Evolutionary conservation across 2,888 invertebrate genomes (phyloP).

Genomic region (Embidobia sp.): DNA sequence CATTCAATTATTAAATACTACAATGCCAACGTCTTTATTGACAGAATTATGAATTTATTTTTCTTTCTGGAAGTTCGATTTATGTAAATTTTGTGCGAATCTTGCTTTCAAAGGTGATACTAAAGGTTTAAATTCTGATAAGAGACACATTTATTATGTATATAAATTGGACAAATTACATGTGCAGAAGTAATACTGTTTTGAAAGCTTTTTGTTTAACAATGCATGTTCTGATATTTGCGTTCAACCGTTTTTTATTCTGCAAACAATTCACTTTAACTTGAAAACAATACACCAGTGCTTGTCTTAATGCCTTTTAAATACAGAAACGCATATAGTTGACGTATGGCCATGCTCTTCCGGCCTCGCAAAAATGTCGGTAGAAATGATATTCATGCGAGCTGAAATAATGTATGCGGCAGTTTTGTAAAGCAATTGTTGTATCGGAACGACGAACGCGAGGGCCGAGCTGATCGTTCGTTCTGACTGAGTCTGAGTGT

Average conservation of each 20-base stretch:
- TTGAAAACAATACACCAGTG: slow-evolving; percentile 30
- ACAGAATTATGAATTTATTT: no score
- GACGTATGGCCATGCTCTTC: slow-evolving; percentile 15
- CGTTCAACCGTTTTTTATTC: slow-evolving; percentile 26
- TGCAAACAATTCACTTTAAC: slow-evolving; percentile 33
- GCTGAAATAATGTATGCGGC: slow-evolving; percentile 41
- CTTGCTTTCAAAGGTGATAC: no score
- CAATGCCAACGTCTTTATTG: no score
- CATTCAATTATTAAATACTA: no score
- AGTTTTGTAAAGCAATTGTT: slow-evolving; percentile 38
- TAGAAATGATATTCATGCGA: slow-evolving; percentile 20
- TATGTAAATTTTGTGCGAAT: no score
- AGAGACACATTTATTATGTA: no score
- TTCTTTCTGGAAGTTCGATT: no score
- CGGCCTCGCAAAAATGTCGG: slow-evolving; percentile 20
- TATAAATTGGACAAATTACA: slow-evolving; percentile 5
- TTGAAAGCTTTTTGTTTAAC: not conserved
- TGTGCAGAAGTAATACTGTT: slow-evolving; percentile 17
- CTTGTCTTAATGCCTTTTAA: slow-evolving; percentile 30
- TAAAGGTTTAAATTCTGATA: no score
- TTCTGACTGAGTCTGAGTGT: slow-evolving; percentile 30
- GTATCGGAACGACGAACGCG: slow-evolving; percentile 18
- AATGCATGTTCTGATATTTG: slow-evolving; percentile 9
- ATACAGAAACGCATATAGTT: slow-evolving; percentile 27
- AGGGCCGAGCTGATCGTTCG: slow-evolving; percentile 52